phyloP scores from a whole-genome alignment of 2,888 invertebrate genomes.

The Coecobrya sp. region DNA sequence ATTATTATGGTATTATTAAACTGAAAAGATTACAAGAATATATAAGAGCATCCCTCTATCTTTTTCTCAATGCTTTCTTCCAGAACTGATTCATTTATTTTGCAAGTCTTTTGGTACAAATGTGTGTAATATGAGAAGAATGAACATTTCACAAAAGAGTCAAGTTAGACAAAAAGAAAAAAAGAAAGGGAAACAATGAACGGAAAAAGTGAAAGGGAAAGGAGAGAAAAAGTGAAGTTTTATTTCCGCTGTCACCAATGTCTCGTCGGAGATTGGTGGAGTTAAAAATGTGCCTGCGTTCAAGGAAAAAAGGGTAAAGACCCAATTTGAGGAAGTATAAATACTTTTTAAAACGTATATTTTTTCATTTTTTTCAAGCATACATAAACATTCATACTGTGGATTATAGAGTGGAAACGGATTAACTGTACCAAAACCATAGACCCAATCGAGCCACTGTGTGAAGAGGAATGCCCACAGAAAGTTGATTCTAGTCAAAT shows the following conservation, averaged over 20 bases:
- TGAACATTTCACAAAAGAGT: conserved; percentile 56
- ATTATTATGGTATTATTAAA: conserved; percentile 31
- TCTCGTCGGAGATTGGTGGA: conserved; percentile 66
- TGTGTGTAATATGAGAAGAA: conserved; percentile 24
- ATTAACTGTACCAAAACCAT: conserved; percentile 39
- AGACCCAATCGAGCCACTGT: background rate
- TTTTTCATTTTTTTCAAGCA: background rate
- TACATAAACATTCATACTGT: background rate
- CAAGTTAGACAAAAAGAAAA: conserved; percentile 35
- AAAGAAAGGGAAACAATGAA: conserved; percentile 28
- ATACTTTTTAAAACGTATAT: conserved; percentile 29
- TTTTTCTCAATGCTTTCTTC: background rate
- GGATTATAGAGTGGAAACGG: conserved; percentile 16
- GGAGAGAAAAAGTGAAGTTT: conserved; percentile 61
- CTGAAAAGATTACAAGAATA: background rate
- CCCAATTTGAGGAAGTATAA: background rate
- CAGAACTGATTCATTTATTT: conserved; percentile 43
- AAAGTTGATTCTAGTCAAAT: conserved; percentile 61
- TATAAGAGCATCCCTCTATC: background rate
- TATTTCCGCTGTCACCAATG: conserved; percentile 74
- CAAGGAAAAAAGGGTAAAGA: background rate
- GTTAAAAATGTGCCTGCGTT: conserved; percentile 41
- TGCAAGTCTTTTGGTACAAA: conserved; percentile 2
- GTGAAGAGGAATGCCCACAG: background rate
- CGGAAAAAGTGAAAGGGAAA: conserved; percentile 5